Base-by-base conservation (phyloP, 2,797 vertebrate species). In the Dipus sagitta region DNA sequence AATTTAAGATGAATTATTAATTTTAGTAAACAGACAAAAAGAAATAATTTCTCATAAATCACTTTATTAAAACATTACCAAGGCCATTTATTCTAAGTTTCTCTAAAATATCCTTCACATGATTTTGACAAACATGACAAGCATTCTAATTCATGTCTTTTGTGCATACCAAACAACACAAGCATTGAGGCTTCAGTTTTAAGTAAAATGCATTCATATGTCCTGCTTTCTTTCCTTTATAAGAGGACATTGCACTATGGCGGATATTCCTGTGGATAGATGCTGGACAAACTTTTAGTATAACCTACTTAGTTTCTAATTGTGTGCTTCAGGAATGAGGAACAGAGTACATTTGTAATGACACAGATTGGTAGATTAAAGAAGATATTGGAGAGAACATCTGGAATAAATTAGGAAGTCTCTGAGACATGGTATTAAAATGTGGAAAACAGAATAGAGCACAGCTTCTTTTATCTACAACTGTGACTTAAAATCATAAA, bases 401-500 rank as follows among this genome's bases (percentile, higher is more conserved):
- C 26, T 72, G 71, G 13, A 4, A 52, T 58, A 6, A 47, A 75
- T 70, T 91, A 70, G 6, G 10, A 84, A 78, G 11, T 76, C 10
- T 93, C 64, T 92, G 64, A 94, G 14, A 64, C 17, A 74, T 76
- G 12, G 3, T 65, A n/a, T 72, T 68, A 89, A n/a, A 75, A 83
- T 86, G 58, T 77, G n/a, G 52, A 2, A 13, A 24, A 54, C 13
- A 5, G 54, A 26, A 89, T 88, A 79, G 42, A 79, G 67, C 20
- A 54, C 5, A 86, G 4, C 4, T 87, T 86, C 14, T 85, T 95
- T 92, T 20, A 75, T 60, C 10, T 64, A 70, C 38, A 38, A 94
- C 86, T 85, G 54, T 64, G 47, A 80, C 6, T 92, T 42, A 88
- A 32, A 64, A 76, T 80, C 92, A 91, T 38, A 92, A 93, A 20